A percentile compares a stretch with the other conserved stretches of the same genome.
Evolutionary conservation across 1,140 invertebrate genomes (phyloP).

Genomic region (Temnothorax nylanderi): DNA sequence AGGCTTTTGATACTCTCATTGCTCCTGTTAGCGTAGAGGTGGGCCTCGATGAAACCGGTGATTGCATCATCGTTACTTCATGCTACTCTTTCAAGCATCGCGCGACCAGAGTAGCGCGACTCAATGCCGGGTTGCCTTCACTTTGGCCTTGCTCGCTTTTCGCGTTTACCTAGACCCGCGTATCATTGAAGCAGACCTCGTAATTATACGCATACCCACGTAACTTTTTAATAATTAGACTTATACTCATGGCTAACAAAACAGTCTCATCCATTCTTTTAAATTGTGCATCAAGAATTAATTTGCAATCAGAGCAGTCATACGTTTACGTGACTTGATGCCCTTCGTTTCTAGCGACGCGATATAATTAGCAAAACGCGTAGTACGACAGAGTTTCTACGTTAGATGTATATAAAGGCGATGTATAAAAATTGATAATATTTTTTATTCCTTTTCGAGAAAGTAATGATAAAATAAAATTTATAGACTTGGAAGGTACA

Average conservation of each 20-base stretch:
- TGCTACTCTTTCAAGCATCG: slow-evolving; percentile 20
- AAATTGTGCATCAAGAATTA: not conserved
- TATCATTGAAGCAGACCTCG: not conserved
- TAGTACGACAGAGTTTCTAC: not conserved
- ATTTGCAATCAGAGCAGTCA: not conserved
- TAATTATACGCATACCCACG: slow-evolving; percentile 37
- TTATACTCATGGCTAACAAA: not conserved
- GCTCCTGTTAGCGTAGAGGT: not conserved
- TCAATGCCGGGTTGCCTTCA: slow-evolving; percentile 64
- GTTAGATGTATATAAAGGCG: not conserved
- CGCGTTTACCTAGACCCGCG: slow-evolving; percentile 66
- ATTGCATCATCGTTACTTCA: slow-evolving; percentile 53
- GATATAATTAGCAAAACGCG: not conserved
- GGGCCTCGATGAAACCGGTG: not conserved
- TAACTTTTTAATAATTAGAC: slow-evolving; percentile 18
- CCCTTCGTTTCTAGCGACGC: not conserved
- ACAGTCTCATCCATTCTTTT: not conserved
- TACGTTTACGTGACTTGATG: not conserved
- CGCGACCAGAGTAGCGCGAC: not conserved
- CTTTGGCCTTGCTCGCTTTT: slow-evolving; percentile 74
- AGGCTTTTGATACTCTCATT: not conserved
- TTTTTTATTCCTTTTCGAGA: not conserved
- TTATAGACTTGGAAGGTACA: not conserved
- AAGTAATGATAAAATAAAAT: not conserved
- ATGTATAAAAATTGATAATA: not conserved